Conservation (phyloP, 2,113 vertebrate genomes). For the Globicephala melas region DNA sequence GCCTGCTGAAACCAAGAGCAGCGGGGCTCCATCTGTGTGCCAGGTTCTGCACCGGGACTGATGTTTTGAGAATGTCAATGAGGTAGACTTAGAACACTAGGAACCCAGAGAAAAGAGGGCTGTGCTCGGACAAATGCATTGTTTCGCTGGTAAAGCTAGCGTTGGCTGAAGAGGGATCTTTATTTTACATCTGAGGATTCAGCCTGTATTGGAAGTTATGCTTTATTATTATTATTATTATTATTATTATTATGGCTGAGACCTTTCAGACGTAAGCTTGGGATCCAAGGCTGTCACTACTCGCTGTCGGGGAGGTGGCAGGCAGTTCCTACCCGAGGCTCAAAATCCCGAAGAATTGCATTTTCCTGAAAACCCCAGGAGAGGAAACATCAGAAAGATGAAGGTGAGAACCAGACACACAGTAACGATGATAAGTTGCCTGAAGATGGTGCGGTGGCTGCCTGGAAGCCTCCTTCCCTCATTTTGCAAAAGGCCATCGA, state of each 20-base stretch:
- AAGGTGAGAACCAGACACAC: neutral
- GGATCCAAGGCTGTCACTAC: neutral
- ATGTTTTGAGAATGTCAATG: neutral
- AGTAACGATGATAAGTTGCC: neutral
- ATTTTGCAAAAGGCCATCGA: neutral
- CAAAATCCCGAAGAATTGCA: neutral
- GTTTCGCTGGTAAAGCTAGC: neutral
- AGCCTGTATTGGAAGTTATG: too few species aligned
- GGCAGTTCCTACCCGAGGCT: neutral
- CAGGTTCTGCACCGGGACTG: rapidly evolving
- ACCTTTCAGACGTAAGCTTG: neutral
- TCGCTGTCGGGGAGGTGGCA: rapidly evolving
- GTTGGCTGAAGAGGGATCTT: too few species aligned
- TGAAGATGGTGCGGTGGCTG: neutral
- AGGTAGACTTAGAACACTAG: rapidly evolving
- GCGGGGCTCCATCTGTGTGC: rapidly evolving
- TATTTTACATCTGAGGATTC: neutral
- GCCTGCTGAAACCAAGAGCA: too few species aligned
- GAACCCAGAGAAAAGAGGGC: neutral
- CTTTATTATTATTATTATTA: neutral
- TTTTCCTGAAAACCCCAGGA: neutral
- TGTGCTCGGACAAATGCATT: rapidly evolving
- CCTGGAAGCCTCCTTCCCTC: neutral
- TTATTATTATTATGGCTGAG: rapidly evolving
- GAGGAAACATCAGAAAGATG: neutral